Conservation (phyloP, 2,797 vertebrate species). For the Tadarida brasiliensis region DNA sequence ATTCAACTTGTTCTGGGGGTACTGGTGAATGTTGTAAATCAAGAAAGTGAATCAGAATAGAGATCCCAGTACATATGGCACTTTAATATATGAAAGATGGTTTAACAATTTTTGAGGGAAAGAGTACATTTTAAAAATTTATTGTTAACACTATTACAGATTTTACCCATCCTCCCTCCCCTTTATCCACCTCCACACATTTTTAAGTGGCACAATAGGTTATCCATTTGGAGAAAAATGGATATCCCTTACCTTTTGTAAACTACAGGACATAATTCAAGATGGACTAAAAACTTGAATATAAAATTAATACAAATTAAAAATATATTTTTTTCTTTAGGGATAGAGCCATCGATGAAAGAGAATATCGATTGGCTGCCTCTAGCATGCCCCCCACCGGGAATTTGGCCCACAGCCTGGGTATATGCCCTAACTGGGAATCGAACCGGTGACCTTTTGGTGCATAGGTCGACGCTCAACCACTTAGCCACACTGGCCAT, state of each 20-base stretch:
- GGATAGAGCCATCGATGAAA: too few relatives aligned
- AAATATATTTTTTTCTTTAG: too few relatives aligned
- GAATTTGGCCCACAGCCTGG: too few relatives aligned
- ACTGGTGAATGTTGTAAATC: background rate
- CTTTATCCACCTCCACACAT: background rate
- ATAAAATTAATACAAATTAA: background rate
- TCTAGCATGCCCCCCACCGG: too few relatives aligned
- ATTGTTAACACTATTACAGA: too few relatives aligned
- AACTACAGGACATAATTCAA: background rate
- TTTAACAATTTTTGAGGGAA: background rate
- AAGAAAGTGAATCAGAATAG: background rate
- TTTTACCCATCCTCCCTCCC: too few relatives aligned
- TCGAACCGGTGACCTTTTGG: too few relatives aligned
- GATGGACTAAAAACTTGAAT: background rate
- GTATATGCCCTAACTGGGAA: too few relatives aligned
- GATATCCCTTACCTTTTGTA: background rate
- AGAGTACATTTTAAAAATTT: background rate
- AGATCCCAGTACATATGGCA: background rate
- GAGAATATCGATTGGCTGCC: too few relatives aligned
- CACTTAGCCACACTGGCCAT: too few relatives aligned
- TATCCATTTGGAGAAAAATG: slow-evolving; percentile 1
- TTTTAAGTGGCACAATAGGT: background rate
- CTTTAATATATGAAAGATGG: background rate
- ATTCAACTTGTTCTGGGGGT: background rate
- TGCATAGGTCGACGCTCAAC: too few relatives aligned